Base-by-base conservation (phyloP, 2,797 vertebrate genomes). In the Brachyalestes nurse region DNA sequence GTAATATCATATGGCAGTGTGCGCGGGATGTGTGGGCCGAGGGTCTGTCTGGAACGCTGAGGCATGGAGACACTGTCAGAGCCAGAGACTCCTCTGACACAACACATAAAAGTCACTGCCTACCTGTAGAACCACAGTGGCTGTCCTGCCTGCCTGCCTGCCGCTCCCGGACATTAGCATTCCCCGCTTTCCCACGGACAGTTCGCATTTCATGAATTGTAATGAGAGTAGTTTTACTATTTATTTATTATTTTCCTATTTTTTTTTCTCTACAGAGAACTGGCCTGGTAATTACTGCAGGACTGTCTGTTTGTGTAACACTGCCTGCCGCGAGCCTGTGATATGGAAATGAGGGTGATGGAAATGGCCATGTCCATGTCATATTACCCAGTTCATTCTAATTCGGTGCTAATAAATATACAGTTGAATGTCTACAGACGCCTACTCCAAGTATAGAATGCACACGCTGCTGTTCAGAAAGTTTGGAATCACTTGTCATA, bases 161-260 rank as follows among this genome's bases (percentile, higher is more conserved):
- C 88, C 77, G 78, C 86, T 90, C 88, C 87, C 87, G 84, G 75
- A 91, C 92, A 93, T 93, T 93, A 91, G 89, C 92, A 93, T 94
- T 91, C 92, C 91, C 89, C 90, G 92, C 91, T 91, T 92, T 93
- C 88, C 90, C 75, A 85, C 86, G 92, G 89, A 93, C 90, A 87
- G 85, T 78, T 91, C 89, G 94, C 91, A 95, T 95, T 93, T 94
- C 93, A 95, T 94, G 91, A 95, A 95, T 95, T 82, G 85, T 91
- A 93, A 95, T 94, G 91, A 93, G 74, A 62, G 69, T 8, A 23
- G 49, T 71, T 77, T 82, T 78, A 45, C 67, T 75, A 65, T 72
- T 47, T 70, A 23, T 7, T 17, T 73, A 65, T 69, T 69, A 16
- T 14, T 17, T 51, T 17, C 16, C 45, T 21, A 13, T 55, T 57